A percentile compares a stretch with the other conserved stretches of the same genome.
These are phyloP conservation scores for Drosophila rubida DNA, from an alignment of 2,888 invertebrate species.

Conservation along the genomic window DNA sequence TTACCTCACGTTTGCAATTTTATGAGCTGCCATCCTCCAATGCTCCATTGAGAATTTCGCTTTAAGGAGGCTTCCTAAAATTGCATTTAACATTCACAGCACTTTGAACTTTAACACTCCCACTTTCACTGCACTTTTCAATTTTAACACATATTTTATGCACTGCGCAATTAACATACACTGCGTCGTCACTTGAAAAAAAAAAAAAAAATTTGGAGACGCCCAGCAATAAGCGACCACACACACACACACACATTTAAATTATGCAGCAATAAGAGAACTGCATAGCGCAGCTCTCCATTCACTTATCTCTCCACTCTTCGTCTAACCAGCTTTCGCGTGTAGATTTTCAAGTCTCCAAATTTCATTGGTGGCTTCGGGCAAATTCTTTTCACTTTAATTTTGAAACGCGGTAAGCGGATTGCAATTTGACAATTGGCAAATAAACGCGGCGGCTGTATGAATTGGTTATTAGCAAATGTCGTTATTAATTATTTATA, in stretches of 20 bases:
- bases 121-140: conserved; percentile 10
- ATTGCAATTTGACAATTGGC: neutral
- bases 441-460: neutral
- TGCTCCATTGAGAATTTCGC: neutral
- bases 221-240: neutral
- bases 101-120: neutral
- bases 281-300: neutral
- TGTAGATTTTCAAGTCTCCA: conserved; percentile 1
- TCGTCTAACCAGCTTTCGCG: neutral
- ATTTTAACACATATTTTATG: neutral
- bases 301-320: neutral
- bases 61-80: neutral
- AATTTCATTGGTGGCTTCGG: neutral
- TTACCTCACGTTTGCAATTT: neutral
- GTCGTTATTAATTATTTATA: neutral
- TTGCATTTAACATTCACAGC: neutral
- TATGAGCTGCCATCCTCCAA: neutral
- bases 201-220: neutral
- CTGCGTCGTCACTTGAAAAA: conserved; percentile 4
- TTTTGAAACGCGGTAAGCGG: neutral
- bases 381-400: neutral
- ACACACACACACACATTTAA: neutral
- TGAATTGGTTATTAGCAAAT: neutral
- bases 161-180: conserved; percentile 1
- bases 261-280: neutral